These are phyloP conservation scores for Malthinus seriepunctatus DNA, from an alignment of 2,888 invertebrate species.

Conservation along the genomic window DNA sequence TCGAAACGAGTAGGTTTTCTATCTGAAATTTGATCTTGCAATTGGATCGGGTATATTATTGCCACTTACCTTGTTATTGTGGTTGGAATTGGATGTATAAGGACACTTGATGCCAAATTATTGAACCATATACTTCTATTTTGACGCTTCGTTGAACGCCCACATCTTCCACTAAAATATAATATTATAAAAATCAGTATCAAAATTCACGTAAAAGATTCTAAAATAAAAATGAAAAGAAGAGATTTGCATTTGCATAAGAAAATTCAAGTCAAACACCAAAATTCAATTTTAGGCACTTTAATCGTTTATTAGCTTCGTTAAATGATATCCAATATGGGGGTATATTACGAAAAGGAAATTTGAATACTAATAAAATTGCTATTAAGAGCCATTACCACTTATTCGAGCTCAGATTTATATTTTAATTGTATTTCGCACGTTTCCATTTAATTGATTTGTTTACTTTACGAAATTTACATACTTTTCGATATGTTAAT, in stretches of 20 bases:
- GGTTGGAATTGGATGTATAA: conserved; percentile 24
- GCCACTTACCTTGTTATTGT: conserved; percentile 30
- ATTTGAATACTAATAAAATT: conserved; percentile 19
- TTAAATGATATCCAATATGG: conserved; percentile 2
- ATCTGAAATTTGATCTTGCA: conserved; percentile 31
- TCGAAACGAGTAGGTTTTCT: conserved; percentile 19
- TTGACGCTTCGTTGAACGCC: too few species aligned
- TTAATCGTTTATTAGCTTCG: conserved; percentile 19
- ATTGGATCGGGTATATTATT: conserved; percentile 28
- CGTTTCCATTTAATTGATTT: too few species aligned
- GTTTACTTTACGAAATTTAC: too few species aligned
- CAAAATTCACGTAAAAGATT: background rate
- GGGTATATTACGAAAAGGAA: conserved; percentile 8
- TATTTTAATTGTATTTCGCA: too few species aligned
- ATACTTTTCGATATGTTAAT: too few species aligned
- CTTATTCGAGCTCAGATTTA: background rate
- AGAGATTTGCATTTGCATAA: background rate
- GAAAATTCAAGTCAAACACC: conserved; percentile 7
- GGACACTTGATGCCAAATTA: conserved; percentile 23
- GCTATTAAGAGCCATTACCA: conserved; percentile 11
- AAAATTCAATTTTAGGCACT: conserved; percentile 21
- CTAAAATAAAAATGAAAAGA: background rate
- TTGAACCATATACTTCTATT: too few species aligned
- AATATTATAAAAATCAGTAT: background rate
- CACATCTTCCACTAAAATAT: too few species aligned